A percentile compares a stretch with the other conserved stretches of the same genome.
These are phyloP conservation scores for Typhlichthys subterraneus DNA, from an alignment of 2,797 vertebrate genomes.

Conservation along the genomic window DNA sequence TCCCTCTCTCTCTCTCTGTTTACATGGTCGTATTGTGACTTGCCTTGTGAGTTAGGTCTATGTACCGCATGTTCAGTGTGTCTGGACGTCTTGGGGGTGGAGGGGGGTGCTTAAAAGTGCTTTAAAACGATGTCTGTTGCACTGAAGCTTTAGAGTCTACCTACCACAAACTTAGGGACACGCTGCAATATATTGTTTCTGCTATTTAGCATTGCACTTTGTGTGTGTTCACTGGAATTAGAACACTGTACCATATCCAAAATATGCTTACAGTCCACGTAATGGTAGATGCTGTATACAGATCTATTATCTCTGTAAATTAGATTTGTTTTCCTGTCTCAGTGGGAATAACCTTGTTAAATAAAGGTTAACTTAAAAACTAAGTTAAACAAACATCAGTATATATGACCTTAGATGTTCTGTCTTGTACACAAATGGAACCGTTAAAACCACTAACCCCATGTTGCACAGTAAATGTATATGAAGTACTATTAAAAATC, in stretches of 20 bases:
- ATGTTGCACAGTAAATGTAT: constrained; percentile 19
- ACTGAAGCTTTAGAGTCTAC: constrained; percentile 64
- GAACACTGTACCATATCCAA: constrained; percentile 27
- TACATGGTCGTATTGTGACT: constrained; percentile 55
- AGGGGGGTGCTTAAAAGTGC: constrained; percentile 47
- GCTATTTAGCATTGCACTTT: constrained; percentile 55
- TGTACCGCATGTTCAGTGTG: constrained; percentile 26
- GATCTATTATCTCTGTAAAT: constrained; percentile 13
- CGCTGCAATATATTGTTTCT: constrained; percentile 39
- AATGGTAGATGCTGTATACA: constrained; percentile 20
- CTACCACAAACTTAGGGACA: constrained; percentile 18
- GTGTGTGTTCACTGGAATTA: constrained; percentile 14
- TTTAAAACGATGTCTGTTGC: constrained; percentile 58
- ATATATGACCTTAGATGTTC: constrained; percentile 16
- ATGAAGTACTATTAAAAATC: constrained; percentile 21
- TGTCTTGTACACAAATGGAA: constrained; percentile 34
- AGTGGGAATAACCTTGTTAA: not conserved
- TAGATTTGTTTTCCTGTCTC: no score
- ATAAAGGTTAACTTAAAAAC: not conserved
- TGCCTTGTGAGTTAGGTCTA: constrained; percentile 37
- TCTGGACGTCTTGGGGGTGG: constrained; percentile 14
- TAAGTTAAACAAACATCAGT: constrained; percentile 17
- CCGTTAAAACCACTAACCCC: constrained; percentile 15
- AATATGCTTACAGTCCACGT: constrained; percentile 22
- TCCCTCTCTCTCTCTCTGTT: constrained; percentile 43